Evolutionary conservation across 2,797 vertebrate species (phyloP).

Genomic region (Hipposideros larvatus): DNA sequence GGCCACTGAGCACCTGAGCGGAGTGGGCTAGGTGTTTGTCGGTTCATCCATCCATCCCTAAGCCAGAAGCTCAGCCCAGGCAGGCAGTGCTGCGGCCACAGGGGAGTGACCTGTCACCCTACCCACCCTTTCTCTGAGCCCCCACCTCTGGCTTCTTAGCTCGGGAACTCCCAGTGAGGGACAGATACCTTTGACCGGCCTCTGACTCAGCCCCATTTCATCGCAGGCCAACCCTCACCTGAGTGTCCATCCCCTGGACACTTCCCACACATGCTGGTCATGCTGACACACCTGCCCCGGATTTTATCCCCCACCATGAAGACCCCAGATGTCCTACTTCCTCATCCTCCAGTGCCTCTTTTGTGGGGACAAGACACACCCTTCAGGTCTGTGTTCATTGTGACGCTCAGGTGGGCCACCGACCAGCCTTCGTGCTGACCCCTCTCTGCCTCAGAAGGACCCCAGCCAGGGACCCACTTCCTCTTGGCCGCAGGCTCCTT

Average conservation of each 20-base stretch:
- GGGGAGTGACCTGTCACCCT: rapidly evolving
- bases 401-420: rapidly evolving
- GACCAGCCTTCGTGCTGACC: rapidly evolving
- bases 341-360: neutral
- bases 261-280: rapidly evolving
- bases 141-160: neutral
- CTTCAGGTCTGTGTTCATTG: neutral
- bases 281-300: too few relatives aligned
- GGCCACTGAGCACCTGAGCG: rapidly evolving
- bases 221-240: neutral
- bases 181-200: neutral
- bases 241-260: rapidly evolving
- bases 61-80: neutral
- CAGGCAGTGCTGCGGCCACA: neutral
- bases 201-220: neutral
- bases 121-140: too few relatives aligned
- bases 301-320: rapidly evolving
- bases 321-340: rapidly evolving
- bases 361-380: neutral
- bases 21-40: rapidly evolving
- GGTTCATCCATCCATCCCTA: rapidly evolving
- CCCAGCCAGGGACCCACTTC: too few relatives aligned
- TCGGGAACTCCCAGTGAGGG: rapidly evolving
- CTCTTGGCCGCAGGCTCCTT: neutral
- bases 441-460: neutral